Evolutionary conservation across 2,888 invertebrate genomes (phyloP), one percentile per base, ranked within the genome.

Genomic region (Clepsis dumicolana): DNA sequence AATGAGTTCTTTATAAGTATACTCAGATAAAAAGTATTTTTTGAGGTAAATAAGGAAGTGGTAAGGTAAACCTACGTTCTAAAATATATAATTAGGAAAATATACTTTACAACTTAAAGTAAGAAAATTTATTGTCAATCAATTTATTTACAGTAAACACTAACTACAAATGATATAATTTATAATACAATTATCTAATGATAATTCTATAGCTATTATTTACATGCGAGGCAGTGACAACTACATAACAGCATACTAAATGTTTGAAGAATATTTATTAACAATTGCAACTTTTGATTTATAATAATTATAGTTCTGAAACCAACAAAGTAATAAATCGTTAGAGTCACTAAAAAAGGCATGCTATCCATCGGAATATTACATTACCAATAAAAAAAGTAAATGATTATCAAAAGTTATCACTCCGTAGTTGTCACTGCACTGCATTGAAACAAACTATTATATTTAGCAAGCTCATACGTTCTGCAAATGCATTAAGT

Each of bases 71-170:
- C 41, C 10, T 12, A 21, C 21, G 4, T 8, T 21, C 12, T 10
- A 48, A 48, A 41, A 59, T 41, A 38, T 41, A 69, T 53, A 62
- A 62, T 3, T 75, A 78, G 75, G 74, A 77, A 80, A 74, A 75
- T 74, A 77, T 75, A 77, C 75, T 72, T 75, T 78, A 80, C 74
- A 73, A 79, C 77, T 75, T 85, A 81, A 83, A 89, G 83, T 89
- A 88, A 86, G 87, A 85, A 88, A 88, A 84, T 90, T 91, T 91
- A 92, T 92, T 92, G 91, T 92, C 92, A 92, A 92, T 91, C 87
- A 84, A 82, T 90, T 88, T 91, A 92, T 92, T 90, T 91, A 92
- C 90, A 92, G 75, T 88, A 90, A 89, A 90, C 80, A 81, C 79
- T 85, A 87, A 73, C 80, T 88, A 90, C 83, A 78, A 68, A 63